These are phyloP conservation scores for Urocyon cinereoargenteus DNA, from an alignment of 2,797 vertebrate genomes.

Conservation along the genomic window DNA sequence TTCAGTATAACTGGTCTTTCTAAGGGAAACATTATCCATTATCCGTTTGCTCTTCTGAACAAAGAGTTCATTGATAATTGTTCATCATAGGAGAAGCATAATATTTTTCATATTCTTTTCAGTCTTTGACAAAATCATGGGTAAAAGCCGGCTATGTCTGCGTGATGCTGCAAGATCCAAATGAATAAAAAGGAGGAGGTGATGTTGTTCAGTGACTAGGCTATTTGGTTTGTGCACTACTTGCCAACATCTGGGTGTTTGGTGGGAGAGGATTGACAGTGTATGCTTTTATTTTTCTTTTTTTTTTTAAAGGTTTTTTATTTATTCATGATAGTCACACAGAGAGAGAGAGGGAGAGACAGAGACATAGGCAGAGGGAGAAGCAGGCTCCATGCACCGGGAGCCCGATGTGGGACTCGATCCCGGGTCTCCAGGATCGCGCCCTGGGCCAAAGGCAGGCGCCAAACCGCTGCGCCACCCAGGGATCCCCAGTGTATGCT, in stretches of 20 bases:
- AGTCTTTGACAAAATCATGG: slow-evolving; percentile 71
- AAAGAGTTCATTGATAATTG: slow-evolving; percentile 76
- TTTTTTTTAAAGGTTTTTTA: too few relatives aligned
- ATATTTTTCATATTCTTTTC: slow-evolving; percentile 74
- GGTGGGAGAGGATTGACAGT: background rate
- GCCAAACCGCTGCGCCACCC: too few relatives aligned
- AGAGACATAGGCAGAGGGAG: too few relatives aligned
- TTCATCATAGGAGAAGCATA: slow-evolving; percentile 78
- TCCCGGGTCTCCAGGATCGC: too few relatives aligned
- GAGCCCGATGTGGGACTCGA: too few relatives aligned
- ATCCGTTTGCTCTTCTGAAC: slow-evolving; percentile 78
- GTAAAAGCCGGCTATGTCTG: slow-evolving; percentile 46
- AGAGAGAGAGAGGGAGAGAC: too few relatives aligned
- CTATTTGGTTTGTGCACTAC: slow-evolving; percentile 4
- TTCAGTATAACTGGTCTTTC: slow-evolving; percentile 84
- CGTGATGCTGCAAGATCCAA: slow-evolving; percentile 52
- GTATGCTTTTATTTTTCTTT: slow-evolving; percentile 66
- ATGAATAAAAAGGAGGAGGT: background rate
- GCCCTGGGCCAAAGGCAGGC: too few relatives aligned
- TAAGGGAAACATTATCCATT: slow-evolving; percentile 83
- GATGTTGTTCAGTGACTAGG: slow-evolving; percentile 38
- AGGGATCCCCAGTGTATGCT: slow-evolving; percentile 46
- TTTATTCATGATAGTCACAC: too few relatives aligned
- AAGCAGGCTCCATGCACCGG: too few relatives aligned
- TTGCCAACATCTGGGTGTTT: slow-evolving; percentile 39